These are phyloP conservation scores for Lasius platythorax DNA, from an alignment of 2,888 invertebrate species.

Conservation along the genomic window DNA sequence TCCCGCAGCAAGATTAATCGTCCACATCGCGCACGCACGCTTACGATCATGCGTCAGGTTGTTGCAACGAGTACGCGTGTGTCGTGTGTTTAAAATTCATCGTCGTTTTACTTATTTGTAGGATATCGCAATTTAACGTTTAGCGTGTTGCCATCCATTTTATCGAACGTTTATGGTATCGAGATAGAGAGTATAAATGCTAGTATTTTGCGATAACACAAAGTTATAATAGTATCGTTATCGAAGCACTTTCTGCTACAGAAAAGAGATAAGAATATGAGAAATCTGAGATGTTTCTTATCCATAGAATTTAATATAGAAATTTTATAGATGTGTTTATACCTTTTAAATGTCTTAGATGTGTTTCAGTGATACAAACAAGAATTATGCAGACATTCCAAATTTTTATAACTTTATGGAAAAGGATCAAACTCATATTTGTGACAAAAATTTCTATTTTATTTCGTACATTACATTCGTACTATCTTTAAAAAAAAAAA, in stretches of 20 bases:
- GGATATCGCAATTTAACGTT: background rate
- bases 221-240: background rate
- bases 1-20: conserved; percentile 24
- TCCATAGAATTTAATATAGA: background rate
- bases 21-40: conserved; percentile 7
- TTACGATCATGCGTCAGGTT: background rate
- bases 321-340: background rate
- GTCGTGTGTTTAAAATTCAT: conserved; percentile 5
- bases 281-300: background rate
- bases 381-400: background rate
- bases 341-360: conserved; percentile 2
- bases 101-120: background rate
- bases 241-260: background rate
- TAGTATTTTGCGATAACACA: background rate
- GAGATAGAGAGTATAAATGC: background rate
- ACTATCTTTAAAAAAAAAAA: background rate
- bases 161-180: background rate
- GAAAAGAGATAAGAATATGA: background rate
- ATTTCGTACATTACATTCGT: background rate
- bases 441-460: background rate
- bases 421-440: background rate
- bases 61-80: background rate
- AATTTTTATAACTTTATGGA: background rate
- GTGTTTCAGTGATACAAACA: background rate
- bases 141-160: background rate